Percentiles rank a stretch among this genome's conserved stretches.
phyloP scores from a whole-genome alignment of 2,113 vertebrate genomes.

The Cygnus buccinator region DNA sequence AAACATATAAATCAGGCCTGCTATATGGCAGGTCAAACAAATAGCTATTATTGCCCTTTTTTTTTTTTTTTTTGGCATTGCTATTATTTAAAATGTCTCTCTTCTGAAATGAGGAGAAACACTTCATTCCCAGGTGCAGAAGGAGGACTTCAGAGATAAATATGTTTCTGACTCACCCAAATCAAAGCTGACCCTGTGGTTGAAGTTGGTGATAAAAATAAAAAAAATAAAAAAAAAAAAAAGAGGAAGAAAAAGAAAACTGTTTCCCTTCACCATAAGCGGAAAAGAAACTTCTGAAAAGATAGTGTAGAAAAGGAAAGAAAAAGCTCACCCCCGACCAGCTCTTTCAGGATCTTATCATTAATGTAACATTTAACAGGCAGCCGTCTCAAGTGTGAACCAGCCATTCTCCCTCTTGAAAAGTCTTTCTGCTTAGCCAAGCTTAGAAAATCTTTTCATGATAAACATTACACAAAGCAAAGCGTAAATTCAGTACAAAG shows the following conservation, averaged over 20 bases:
- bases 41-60: not conserved
- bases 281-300: conserved; percentile 58
- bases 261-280: not conserved
- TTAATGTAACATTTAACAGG: conserved; percentile 45
- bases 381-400: not conserved
- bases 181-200: conserved; percentile 59
- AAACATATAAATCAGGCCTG: not conserved
- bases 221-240: not conserved
- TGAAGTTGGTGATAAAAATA: conserved; percentile 35
- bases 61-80: not conserved
- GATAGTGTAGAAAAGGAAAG: conserved; percentile 35
- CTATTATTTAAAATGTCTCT: not conserved
- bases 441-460: not conserved
- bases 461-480: not conserved
- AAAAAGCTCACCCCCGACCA: not conserved
- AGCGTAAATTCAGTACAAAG: not conserved
- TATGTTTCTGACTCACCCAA: conserved; percentile 37
- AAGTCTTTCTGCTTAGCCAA: conserved; percentile 15
- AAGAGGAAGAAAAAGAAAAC: not conserved
- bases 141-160: conserved; percentile 54
- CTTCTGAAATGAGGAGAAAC: conserved; percentile 33
- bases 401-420: conserved; percentile 4
- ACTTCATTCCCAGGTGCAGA: conserved; percentile 43
- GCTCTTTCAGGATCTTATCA: conserved; percentile 53
- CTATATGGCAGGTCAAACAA: not conserved